Evolutionary conservation across 37 sponge, comb jelly and placozoan genomes (phyloP).

Genomic region (Mnemiopsis leidyi): DNA sequence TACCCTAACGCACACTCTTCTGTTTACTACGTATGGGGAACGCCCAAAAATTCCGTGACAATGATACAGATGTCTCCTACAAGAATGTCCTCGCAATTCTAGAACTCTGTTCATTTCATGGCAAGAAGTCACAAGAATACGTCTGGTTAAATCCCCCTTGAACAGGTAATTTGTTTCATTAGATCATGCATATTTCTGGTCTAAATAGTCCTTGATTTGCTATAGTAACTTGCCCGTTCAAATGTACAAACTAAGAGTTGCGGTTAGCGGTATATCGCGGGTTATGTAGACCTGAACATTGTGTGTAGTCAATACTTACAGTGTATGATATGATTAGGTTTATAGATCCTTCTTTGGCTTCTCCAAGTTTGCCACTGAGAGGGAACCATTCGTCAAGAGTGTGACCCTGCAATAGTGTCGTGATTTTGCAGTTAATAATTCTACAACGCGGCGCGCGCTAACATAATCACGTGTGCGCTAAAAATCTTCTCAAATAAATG

Average conservation of each 20-base stretch:
- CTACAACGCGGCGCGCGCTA: neutral
- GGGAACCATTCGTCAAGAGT: conserved; percentile 94
- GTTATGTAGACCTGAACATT: too few relatives aligned
- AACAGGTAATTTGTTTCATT: neutral
- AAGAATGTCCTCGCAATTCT: neutral
- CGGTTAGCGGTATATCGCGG: too few relatives aligned
- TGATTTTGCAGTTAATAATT: neutral
- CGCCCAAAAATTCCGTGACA: neutral
- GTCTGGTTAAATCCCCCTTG: neutral
- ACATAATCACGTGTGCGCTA: neutral
- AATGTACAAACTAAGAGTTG: too few relatives aligned
- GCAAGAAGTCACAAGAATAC: neutral
- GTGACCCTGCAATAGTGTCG: conserved; percentile 73
- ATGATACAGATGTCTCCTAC: neutral
- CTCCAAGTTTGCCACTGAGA: conserved; percentile 88
- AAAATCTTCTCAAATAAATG: neutral
- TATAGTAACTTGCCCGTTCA: too few relatives aligned
- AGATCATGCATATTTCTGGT: neutral
- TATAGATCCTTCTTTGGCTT: conserved; percentile 87
- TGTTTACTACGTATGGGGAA: neutral
- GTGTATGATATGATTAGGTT: conserved; percentile 68
- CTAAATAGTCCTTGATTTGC: neutral
- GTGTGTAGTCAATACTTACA: conserved; percentile 15
- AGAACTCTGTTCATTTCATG: neutral
- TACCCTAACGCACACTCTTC: neutral